A percentile compares a stretch with the other conserved stretches of the same genome.
These are phyloP conservation scores for Galerucella calmariensis DNA, from an alignment of 2,888 invertebrate species.

Conservation along the genomic window DNA sequence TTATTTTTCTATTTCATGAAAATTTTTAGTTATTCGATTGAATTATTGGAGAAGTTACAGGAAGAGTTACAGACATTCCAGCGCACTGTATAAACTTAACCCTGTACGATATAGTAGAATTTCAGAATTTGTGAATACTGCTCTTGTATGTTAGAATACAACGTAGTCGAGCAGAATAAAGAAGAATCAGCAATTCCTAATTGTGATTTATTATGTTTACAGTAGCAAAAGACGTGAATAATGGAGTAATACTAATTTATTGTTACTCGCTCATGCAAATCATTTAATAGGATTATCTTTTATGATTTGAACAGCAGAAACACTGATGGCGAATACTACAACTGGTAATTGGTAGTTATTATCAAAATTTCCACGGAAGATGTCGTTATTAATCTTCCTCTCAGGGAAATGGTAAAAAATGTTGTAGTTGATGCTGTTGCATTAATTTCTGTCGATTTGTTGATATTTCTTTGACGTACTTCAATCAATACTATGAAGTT, in stretches of 20 bases:
- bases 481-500: too few relatives aligned
- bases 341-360: background rate
- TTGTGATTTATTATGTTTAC: conserved; percentile 63
- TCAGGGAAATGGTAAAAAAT: background rate
- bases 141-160: conserved; percentile 7
- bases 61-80: too few relatives aligned
- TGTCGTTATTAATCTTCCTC: background rate
- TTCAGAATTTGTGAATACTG: conserved; percentile 11
- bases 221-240: conserved; percentile 59
- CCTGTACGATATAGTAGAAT: background rate
- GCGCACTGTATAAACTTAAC: too few relatives aligned
- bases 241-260: conserved; percentile 64
- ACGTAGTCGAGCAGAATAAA: conserved; percentile 33
- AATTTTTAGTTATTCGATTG: too few relatives aligned
- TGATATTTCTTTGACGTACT: too few relatives aligned
- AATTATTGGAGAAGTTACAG: too few relatives aligned
- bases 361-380: background rate
- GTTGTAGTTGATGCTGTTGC: background rate
- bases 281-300: conserved; percentile 61
- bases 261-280: conserved; percentile 62
- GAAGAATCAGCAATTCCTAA: conserved; percentile 58
- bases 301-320: background rate
- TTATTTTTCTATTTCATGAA: too few relatives aligned
- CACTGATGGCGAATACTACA: conserved; percentile 2
- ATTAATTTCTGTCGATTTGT: too few relatives aligned